Conservation (phyloP, 2,888 invertebrate species). For the Cataglyphis altisquamis region DNA sequence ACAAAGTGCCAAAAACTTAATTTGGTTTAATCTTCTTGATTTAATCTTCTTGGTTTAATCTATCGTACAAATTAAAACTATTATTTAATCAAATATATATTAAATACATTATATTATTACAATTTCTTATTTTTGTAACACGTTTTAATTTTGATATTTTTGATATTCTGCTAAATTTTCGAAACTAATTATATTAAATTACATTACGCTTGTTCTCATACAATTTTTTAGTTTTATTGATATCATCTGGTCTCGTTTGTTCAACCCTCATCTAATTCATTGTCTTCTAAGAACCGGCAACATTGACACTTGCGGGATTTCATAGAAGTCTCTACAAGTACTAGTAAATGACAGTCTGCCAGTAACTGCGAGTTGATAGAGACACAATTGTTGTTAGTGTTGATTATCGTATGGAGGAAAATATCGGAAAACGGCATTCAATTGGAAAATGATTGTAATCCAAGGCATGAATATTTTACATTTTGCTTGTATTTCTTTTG, state of each 20-base stretch:
- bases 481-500: background rate
- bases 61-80: background rate
- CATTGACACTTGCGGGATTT: conserved; percentile 80
- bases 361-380: conserved; percentile 73
- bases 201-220: background rate
- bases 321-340: conserved; percentile 81
- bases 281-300: conserved; percentile 79
- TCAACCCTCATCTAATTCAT: conserved; percentile 13
- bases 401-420: conserved; percentile 17
- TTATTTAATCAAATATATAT: background rate
- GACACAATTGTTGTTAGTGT: conserved; percentile 37
- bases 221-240: background rate
- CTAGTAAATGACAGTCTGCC: conserved; percentile 78
- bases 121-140: background rate
- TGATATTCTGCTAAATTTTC: background rate
- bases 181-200: background rate
- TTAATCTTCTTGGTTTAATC: background rate
- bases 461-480: conserved; percentile 67
- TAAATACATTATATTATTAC: background rate
- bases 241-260: background rate
- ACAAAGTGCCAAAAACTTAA: background rate
- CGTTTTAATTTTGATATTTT: background rate
- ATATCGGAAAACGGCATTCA: background rate
- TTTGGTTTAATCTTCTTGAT: background rate
- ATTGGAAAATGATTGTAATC: conserved; percentile 67